Base-by-base conservation (phyloP, 2,113 vertebrate genomes). In the Anolis sagrei region DNA sequence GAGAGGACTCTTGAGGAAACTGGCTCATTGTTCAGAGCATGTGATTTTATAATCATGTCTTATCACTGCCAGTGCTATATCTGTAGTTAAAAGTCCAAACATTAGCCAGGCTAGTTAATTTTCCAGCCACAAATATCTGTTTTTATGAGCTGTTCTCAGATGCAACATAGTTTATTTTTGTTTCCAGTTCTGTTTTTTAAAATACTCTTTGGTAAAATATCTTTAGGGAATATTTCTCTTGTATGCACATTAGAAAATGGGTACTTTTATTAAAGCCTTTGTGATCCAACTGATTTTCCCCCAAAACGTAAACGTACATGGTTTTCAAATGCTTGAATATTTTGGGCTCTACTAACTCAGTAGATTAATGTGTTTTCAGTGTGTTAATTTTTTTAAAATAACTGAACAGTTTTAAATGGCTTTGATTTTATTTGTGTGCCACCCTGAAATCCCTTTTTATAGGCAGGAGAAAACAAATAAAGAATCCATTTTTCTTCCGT, bases 101-200 rank as follows among this genome's bases (percentile, higher is more conserved):
- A 64, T 90, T 72, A 82, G 36, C 39, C 51, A 88, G 74, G 13
- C 10, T 36, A 21, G 49, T 82, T 82, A 4, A 18, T 25, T 25
- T 58, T 79, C 54, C 44, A 86, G 48, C 81, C 86, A 87, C 76
- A 91, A 44, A 69, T 2, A 58, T 58, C 54, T 3, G 77, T 29
- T 64, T 49, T 39, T 68, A 62, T 2, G 19, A 25, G 19, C 0
- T 0, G 14, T 34, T 80, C 78, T 39, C 83, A 75, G 64, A 81
- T 77, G 61, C 66, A 86, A 51, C 16, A 72, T 36, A 39, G 0
- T 82, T 51, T 86, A 51, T 68, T 68, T 25, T 76, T 75, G 76
- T 51, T 21, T 34, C 1, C 49, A 79, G 72, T 51, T 58, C 54
- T 58, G 16, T 58, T 16, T 58, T 58, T 58, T 58, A 58, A 62